These are phyloP conservation scores for Lasioglossum leucozonium DNA, from an alignment of 2,888 invertebrate genomes.

Conservation along the genomic window DNA sequence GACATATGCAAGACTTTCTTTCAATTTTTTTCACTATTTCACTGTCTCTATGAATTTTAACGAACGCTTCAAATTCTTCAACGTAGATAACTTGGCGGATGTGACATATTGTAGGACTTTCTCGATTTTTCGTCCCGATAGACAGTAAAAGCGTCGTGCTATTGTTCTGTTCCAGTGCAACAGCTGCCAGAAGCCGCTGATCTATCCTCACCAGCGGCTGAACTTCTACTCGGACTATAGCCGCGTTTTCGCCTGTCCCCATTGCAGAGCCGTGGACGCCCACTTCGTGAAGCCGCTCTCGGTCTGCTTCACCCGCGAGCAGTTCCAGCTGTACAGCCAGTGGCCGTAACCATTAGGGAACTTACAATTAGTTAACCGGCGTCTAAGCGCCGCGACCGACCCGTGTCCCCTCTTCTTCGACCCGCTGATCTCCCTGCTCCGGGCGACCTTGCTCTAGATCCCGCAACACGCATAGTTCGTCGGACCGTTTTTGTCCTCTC, in stretches of 20 bases:
- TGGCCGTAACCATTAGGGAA: constrained; percentile 91
- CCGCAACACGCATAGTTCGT: constrained; percentile 34
- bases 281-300: constrained; percentile 97
- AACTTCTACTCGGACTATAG: constrained; percentile 98
- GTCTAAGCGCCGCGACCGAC: constrained; percentile 74
- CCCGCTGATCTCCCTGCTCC: constrained; percentile 78
- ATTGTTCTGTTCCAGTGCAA: constrained; percentile 91
- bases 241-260: constrained; percentile 95
- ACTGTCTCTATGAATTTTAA: not conserved
- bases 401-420: constrained; percentile 76
- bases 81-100: too few relatives aligned
- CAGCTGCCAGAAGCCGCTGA: constrained; percentile 94
- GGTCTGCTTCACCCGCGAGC: constrained; percentile 93
- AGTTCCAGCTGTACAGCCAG: constrained; percentile 89
- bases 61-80: not conserved
- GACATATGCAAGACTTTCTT: too few relatives aligned
- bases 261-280: constrained; percentile 95
- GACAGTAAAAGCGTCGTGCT: not conserved
- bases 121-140: not conserved
- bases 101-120: too few relatives aligned
- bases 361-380: constrained; percentile 73
- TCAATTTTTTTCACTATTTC: not conserved
- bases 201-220: constrained; percentile 93
- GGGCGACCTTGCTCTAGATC: constrained; percentile 76
- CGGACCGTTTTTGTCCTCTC: constrained; percentile 48